A percentile compares a stretch with the other conserved stretches of the same genome.
These are phyloP conservation scores for Parascotia fuliginaria DNA, from an alignment of 2,888 invertebrate genomes.

Conservation along the genomic window DNA sequence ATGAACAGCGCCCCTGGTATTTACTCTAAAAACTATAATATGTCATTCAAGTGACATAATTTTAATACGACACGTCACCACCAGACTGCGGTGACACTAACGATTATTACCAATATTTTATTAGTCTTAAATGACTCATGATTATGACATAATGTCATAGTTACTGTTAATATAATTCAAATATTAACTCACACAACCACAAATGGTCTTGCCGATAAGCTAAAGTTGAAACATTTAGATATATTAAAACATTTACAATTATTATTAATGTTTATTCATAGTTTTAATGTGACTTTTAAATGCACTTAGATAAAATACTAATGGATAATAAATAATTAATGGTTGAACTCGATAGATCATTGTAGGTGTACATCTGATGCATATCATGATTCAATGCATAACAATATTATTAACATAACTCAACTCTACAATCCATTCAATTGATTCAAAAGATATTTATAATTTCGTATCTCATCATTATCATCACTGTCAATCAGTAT, in stretches of 20 bases:
- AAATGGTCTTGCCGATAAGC: constrained; percentile 16
- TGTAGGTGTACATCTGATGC: neutral
- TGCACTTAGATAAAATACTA: neutral
- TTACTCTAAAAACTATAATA: too few species aligned
- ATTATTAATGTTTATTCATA: constrained; percentile 2
- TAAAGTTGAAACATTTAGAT: constrained; percentile 15
- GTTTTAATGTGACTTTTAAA: constrained; percentile 1
- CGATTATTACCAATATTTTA: too few species aligned
- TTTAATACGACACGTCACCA: too few species aligned
- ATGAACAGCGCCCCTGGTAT: too few species aligned
- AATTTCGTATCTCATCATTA: too few species aligned
- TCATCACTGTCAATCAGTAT: too few species aligned
- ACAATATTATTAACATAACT: too few species aligned
- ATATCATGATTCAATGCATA: too few species aligned
- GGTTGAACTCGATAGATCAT: neutral
- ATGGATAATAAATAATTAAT: neutral
- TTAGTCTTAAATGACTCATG: constrained; percentile 23
- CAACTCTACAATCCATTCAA: too few species aligned
- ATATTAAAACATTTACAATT: constrained; percentile 8
- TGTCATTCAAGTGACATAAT: too few species aligned
- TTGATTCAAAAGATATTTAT: too few species aligned
- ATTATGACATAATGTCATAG: constrained; percentile 29
- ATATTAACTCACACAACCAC: constrained; percentile 28
- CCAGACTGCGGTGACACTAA: too few species aligned
- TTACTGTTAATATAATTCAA: constrained; percentile 20